Base-by-base conservation (phyloP, 1,140 invertebrate species). In the Matsumurasca onukii region DNA sequence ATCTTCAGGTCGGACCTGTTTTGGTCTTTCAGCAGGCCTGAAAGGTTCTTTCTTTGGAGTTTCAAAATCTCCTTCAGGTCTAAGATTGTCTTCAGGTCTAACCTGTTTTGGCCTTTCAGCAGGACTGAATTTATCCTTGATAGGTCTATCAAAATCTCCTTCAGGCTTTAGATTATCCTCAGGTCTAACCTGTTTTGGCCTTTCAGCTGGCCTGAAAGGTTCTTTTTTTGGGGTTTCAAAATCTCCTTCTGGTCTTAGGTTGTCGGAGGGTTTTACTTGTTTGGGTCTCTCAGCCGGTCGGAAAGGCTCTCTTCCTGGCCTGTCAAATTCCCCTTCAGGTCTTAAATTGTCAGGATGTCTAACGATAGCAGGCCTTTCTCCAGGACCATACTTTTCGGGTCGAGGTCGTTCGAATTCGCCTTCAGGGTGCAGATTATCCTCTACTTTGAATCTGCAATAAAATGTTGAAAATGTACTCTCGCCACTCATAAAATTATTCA, bases 1-100 rank as follows among this genome's bases (percentile, higher is more conserved):
- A 61, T 77, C 79, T 0, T 77, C 77, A 2, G 76, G 77, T 30
- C 77, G 78, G 12, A 77, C 75, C 71, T 75, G 24, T 15, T 63
- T 74, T 82, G 76, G 75, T 80, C 82, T 75, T 66, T 82, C 80
- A 29, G 77, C 78, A 77, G 77, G 80, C 34, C 74, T 52, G 20
- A 72, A 57, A 17, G 57, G 73, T 74, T 71, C 70, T 24, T 68
- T 72, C 48, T 72, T 66, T n/a, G 79, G 78, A 29, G 78, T 74
- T 67, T 86, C 83, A 73, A 91, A 89, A 12, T 88, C 84, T 12
- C 88, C 88, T 77, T 88, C 82, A 30, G 82, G 80, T 73, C 78
- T 82, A 0, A 90, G 75, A 76, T 90, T 89, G 73, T 90, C 88
- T 15, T 75, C 72, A 1, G 81, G 85, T 71, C 81, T 85, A 2